A percentile compares a stretch with the other conserved stretches of the same genome.
Evolutionary conservation across 2,113 vertebrate species (phyloP).

Genomic region (Onychostoma macrolepis): DNA sequence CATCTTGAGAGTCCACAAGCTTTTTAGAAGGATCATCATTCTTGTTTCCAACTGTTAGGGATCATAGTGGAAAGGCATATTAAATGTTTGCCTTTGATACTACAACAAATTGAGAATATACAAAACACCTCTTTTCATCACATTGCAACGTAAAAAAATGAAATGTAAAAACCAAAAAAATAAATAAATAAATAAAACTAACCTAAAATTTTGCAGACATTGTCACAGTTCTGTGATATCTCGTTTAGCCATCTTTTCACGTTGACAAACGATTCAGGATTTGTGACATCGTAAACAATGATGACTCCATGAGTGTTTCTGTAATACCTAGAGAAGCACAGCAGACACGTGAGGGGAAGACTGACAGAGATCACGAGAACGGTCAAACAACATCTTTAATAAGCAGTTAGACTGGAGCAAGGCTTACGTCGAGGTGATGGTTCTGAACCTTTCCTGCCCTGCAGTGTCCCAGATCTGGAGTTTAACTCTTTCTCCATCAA

Average conservation of each 20-base stretch:
- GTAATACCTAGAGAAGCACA: constrained; percentile 77
- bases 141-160: not conserved
- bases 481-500: constrained; percentile 81
- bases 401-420: not conserved
- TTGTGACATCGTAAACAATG: constrained; percentile 86
- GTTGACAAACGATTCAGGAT: constrained; percentile 83
- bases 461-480: constrained; percentile 87
- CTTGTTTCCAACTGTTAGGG: constrained; percentile 81
- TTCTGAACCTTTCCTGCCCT: constrained; percentile 83
- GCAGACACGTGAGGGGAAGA: not conserved
- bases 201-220: constrained; percentile 84
- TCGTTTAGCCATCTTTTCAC: constrained; percentile 85
- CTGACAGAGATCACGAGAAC: not conserved
- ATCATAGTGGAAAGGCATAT: not conserved
- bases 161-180: too few species aligned
- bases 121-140: not conserved
- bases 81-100: not conserved
- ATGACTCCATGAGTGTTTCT: constrained; percentile 86
- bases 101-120: not conserved
- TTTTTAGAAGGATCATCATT: constrained; percentile 79
- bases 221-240: constrained; percentile 86
- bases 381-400: not conserved
- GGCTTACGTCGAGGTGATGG: constrained; percentile 84
- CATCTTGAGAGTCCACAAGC: constrained; percentile 79
- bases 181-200: constrained; percentile 40